These are phyloP conservation scores for Nyctibius bracteatus DNA, from an alignment of 2,113 vertebrate genomes.

Conservation along the genomic window DNA sequence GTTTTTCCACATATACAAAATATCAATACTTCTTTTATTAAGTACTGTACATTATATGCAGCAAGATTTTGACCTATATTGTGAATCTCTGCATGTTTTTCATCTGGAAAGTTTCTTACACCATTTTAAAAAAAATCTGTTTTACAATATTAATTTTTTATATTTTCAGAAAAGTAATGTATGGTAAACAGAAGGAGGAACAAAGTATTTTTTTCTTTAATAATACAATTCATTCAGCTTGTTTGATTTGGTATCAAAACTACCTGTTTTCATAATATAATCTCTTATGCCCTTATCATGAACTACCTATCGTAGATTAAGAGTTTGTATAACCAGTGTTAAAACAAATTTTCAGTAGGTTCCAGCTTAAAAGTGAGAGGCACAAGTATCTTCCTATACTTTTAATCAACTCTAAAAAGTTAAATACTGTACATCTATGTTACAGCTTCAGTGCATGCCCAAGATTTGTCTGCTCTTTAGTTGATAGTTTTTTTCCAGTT, in stretches of 20 bases:
- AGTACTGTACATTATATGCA: neutral
- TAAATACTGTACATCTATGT: neutral
- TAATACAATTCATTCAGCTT: neutral
- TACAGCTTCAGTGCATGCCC: slow-evolving; percentile 80
- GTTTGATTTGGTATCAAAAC: neutral
- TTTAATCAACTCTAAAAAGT: neutral
- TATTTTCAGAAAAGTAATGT: neutral
- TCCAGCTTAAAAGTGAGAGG: neutral
- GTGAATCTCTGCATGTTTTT: neutral
- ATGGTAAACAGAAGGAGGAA: neutral
- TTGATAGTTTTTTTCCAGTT: slow-evolving; percentile 81
- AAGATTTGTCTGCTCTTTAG: slow-evolving; percentile 85
- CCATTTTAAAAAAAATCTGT: neutral
- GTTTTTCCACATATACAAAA: neutral
- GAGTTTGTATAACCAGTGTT: neutral
- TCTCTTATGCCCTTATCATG: neutral
- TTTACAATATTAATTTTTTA: neutral
- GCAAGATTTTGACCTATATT: neutral
- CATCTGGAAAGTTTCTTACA: neutral
- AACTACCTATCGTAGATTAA: neutral
- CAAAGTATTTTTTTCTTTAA: neutral
- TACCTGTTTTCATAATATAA: neutral
- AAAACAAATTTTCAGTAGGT: neutral
- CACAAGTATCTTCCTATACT: neutral
- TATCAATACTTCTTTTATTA: neutral